Conservation (phyloP, 2,888 invertebrate genomes). For the Ophioninae sp. region DNA sequence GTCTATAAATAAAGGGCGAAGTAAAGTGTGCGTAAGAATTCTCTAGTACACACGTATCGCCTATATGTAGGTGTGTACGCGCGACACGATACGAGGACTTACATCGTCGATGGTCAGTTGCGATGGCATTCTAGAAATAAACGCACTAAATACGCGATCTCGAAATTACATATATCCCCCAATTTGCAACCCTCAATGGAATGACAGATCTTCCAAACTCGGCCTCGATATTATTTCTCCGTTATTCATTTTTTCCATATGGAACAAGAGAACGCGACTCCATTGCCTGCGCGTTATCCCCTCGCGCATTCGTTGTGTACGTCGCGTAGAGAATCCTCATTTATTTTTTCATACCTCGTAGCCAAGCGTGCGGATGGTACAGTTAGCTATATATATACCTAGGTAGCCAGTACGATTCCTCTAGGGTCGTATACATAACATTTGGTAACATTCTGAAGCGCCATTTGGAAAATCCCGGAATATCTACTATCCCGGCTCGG, state of each 20-base stretch:
- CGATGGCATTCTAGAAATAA: slow-evolving; percentile 66
- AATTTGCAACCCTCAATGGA: not conserved
- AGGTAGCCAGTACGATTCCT: too few species aligned
- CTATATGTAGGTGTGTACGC: not conserved
- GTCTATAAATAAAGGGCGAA: not conserved
- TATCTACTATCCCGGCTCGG: too few species aligned
- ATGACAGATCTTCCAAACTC: slow-evolving; percentile 25
- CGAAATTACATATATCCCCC: slow-evolving; percentile 4
- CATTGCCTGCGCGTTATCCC: not conserved
- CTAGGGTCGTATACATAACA: too few species aligned
- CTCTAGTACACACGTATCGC: not conserved
- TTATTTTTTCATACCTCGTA: not conserved
- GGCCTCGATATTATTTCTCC: slow-evolving; percentile 2
- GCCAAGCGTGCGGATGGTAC: too few species aligned
- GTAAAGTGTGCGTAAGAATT: slow-evolving; percentile 13
- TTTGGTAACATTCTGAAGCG: too few species aligned
- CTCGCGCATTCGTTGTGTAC: too few species aligned
- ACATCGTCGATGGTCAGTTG: slow-evolving; percentile 71
- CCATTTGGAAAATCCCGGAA: too few species aligned
- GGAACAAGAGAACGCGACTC: slow-evolving; percentile 51
- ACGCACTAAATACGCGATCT: slow-evolving; percentile 12
- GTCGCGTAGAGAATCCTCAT: not conserved
- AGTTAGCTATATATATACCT: too few species aligned
- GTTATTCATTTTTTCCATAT: slow-evolving; percentile 34
- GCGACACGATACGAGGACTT: slow-evolving; percentile 59